Base-by-base conservation (phyloP, 2,888 invertebrate species). In the Xestobium rufovillosum region DNA sequence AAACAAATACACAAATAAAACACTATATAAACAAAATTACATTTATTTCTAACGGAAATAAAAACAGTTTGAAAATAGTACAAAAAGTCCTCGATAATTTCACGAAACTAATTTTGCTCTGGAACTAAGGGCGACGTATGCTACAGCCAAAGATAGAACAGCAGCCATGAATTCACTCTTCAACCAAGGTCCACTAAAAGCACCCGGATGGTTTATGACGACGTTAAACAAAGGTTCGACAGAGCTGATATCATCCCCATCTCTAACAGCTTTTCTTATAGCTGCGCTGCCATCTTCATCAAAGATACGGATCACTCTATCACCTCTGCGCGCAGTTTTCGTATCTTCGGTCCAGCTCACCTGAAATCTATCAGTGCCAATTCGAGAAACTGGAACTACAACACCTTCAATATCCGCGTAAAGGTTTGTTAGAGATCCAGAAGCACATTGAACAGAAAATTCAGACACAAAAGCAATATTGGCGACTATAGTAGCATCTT, bases 331-430 rank as follows among this genome's bases (percentile, higher is more conserved):
- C 0, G 90, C 82, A 51, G 82, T 81, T 31, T 83, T 78, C 14
- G 83, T 77, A 44, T 94, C 94, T 59, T 91, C 89, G 6, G 84
- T 86, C 89, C 94, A 94, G 49, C 95, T 95, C 14, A 96, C 83
- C 86, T 94, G 91, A 57, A 86, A 92, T 58, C 79, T 83, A 54
- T 80, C 78, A 38, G 80, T 78, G 30, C 78, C 83, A 35, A 86
- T 72, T 48, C 79, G 75, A 9, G 88, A 88, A 17, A 88, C 90
- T 14, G 89, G 85, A 36, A 88, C 68, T n/a, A 88, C 73, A 59
- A 80, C 83, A 29, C 89, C 89, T 49, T 85, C 83, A 38, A 92
- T 76, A 60, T 92, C 91, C 10, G 94, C 95, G 63, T 91, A 94
- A 38, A 95, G 67, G 19, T 82, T 81, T 44, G 74, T 76, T 39